Evolutionary conservation across 2,113 vertebrate species (phyloP), one percentile per base, ranked within the genome.

Genomic region (Chloropsis cyanopogon): DNA sequence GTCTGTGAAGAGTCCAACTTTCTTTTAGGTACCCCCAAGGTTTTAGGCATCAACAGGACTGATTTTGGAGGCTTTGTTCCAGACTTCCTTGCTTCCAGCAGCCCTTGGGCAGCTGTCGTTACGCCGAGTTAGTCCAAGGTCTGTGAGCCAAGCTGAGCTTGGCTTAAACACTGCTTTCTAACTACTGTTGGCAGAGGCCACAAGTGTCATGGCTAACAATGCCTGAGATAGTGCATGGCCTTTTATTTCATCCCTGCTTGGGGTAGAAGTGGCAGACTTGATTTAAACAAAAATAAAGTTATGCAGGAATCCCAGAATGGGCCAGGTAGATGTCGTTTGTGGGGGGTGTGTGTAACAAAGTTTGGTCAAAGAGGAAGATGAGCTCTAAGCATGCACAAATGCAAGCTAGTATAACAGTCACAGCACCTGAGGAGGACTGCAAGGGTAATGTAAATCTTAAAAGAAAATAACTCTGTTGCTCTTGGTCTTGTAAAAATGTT

Each of bases 161-260:
- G 86, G n/a, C 39, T 86, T 71, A 73, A 87, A 31, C 0, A 0
- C 23, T 52, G 15, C 66, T 73, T 75, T 88, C 42, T 42, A 77
- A 42, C 59, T 86, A 8, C 63, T 59, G 31, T 20, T 80, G 82
- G 88, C 68, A 83, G 88, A 94, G 93, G 29, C 59, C 76, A n/a
- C 18, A 37, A 47, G 12, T 69, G 4, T 65, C 18, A 2, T 69
- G 59, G 54, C 63, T 88, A 46, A 26, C 79, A 64, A 15, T 65
- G 63, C 29, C 37, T 53, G 54, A 42, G 50, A 26, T 31, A 37
- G 46, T 22, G 11, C 2, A 0, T 39, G 47, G 87, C 39, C 46
- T 80, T 94, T 61, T 80, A 24, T 33, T 95, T 92, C 4, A 1
- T 33, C 41, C 28, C 31, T 79, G 41, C 65, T 72, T 1, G 1